Evolutionary conservation across 53 echinoderm and acorn worm species (phyloP).

Genomic region (Arbacia lixula): DNA sequence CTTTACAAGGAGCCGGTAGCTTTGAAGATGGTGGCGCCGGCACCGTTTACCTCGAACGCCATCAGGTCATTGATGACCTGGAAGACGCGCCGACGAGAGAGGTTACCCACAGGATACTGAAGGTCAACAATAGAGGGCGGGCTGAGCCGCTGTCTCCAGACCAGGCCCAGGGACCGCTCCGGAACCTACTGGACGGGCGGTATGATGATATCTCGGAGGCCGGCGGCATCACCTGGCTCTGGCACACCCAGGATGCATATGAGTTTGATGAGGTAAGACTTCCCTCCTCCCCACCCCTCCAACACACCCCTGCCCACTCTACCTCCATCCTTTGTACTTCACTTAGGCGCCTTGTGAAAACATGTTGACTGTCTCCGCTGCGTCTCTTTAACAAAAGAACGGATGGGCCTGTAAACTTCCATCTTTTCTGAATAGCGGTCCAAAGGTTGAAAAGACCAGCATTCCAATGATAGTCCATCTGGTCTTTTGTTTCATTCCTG

Average conservation of each 20-base stretch:
- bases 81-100: slow-evolving; percentile 25
- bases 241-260: slow-evolving; percentile 77
- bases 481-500: too few species aligned
- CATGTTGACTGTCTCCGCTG: too few species aligned
- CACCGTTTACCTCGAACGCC: slow-evolving; percentile 82
- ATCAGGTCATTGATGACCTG: slow-evolving; percentile 8
- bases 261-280: slow-evolving; percentile 80
- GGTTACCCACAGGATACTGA: slow-evolving; percentile 74
- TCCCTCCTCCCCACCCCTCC: background rate
- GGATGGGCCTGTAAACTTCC: too few species aligned
- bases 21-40: slow-evolving; percentile 84
- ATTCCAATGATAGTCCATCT: too few species aligned
- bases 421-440: too few species aligned
- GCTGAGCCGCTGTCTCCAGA: slow-evolving; percentile 67
- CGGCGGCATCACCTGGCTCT: slow-evolving; percentile 91
- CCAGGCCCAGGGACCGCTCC: slow-evolving; percentile 55
- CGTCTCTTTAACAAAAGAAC: too few species aligned
- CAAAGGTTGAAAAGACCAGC: too few species aligned
- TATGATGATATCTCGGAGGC: slow-evolving; percentile 80
- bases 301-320: too few species aligned
- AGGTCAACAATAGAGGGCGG: slow-evolving; percentile 80
- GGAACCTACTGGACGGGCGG: slow-evolving; percentile 72
- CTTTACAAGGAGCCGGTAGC: slow-evolving; percentile 50
- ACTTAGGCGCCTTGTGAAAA: too few species aligned
- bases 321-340: too few species aligned